Percentiles rank a stretch among this genome's conserved stretches.
These are phyloP conservation scores for Myopa tessellatipennis DNA, from an alignment of 2,888 invertebrate genomes.

Conservation along the genomic window DNA sequence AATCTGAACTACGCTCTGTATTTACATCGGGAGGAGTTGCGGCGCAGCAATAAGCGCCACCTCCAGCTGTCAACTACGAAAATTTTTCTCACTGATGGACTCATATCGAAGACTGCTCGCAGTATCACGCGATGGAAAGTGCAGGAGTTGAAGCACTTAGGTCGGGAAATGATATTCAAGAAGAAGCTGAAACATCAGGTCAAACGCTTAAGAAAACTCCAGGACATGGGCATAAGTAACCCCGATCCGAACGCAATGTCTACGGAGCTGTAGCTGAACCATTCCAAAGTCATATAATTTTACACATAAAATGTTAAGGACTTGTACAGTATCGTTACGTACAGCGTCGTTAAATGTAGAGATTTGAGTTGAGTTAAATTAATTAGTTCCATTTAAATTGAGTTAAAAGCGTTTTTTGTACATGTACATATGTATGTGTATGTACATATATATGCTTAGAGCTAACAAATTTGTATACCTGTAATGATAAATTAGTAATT, in stretches of 20 bases:
- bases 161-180: constrained; percentile 56
- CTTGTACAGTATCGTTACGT: no score
- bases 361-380: no score
- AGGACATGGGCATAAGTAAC: constrained; percentile 26
- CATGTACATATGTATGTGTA: no score
- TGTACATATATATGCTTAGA: no score
- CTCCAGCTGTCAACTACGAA: constrained; percentile 54
- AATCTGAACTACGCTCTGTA: constrained; percentile 44
- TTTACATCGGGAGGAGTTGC: constrained; percentile 55
- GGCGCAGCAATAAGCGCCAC: constrained; percentile 48
- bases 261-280: constrained; percentile 16
- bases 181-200: constrained; percentile 53
- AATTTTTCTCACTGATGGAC: constrained; percentile 52
- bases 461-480: no score
- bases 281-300: not conserved
- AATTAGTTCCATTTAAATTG: no score
- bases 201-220: constrained; percentile 38
- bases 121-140: constrained; percentile 45
- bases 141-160: constrained; percentile 54
- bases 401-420: no score
- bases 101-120: constrained; percentile 52
- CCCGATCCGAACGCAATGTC: constrained; percentile 34
- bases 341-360: no score
- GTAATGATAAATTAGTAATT: no score
- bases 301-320: no score